Conservation (phyloP, 1,140 invertebrate species). For the Drosophila tsacasi region DNA sequence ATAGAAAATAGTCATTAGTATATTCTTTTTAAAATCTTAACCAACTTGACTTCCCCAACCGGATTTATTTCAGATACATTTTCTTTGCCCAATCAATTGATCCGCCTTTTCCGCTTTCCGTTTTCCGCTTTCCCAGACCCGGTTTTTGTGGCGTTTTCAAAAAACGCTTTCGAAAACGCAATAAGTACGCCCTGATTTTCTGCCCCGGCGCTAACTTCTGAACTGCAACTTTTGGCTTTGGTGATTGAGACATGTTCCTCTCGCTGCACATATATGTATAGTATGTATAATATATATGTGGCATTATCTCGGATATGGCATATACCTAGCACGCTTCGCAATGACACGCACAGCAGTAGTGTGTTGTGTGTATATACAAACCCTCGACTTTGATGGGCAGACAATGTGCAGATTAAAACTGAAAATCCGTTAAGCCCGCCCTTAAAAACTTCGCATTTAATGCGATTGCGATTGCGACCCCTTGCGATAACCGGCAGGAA, state of each 20-base stretch:
- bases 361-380: slow-evolving; percentile 1
- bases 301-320: slow-evolving; percentile 9
- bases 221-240: slow-evolving; percentile 50
- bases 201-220: slow-evolving; percentile 40
- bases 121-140: slow-evolving; percentile 11
- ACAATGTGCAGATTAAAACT: slow-evolving; percentile 71
- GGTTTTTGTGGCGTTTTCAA: not conserved
- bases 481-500: slow-evolving; percentile 27
- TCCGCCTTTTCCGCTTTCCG: slow-evolving; percentile 8
- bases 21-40: not conserved
- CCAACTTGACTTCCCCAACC: slow-evolving; percentile 2
- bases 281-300: not conserved
- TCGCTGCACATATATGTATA: not conserved
- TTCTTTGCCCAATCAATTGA: not conserved
- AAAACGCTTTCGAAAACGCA: slow-evolving; percentile 4
- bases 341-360: slow-evolving; percentile 7
- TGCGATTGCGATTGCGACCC: slow-evolving; percentile 74
- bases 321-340: slow-evolving; percentile 37
- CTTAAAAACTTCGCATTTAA: slow-evolving; percentile 61
- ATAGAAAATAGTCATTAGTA: too few species aligned
- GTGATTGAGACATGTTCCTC: slow-evolving; percentile 16
- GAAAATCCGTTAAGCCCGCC: slow-evolving; percentile 76
- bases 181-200: not conserved
- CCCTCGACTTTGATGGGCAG: slow-evolving; percentile 42
- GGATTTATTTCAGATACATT: slow-evolving; percentile 9